These are phyloP conservation scores for Anarrhichthys ocellatus DNA, from an alignment of 2,113 vertebrate species.

Conservation along the genomic window DNA sequence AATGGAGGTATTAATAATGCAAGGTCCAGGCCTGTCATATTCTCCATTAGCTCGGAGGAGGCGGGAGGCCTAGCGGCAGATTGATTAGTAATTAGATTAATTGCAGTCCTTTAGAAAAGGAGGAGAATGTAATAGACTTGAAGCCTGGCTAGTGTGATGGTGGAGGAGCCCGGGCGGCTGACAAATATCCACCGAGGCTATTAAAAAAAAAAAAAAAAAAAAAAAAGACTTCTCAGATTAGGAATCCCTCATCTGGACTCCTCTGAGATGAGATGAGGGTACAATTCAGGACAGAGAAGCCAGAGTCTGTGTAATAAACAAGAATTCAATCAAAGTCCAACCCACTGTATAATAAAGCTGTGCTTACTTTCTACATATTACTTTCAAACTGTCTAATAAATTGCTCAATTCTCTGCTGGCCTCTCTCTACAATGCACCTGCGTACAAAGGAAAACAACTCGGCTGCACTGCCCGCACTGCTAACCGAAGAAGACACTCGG, in stretches of 20 bases:
- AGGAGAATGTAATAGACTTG: conserved; percentile 67
- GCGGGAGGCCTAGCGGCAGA: conserved; percentile 75
- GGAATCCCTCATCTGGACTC: not conserved
- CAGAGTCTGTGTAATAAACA: conserved; percentile 25
- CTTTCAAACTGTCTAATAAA: conserved; percentile 52
- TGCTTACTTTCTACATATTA: not conserved
- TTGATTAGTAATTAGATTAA: conserved; percentile 87
- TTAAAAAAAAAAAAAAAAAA: conserved; percentile 13
- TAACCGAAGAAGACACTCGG: conserved; percentile 12
- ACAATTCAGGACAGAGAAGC: conserved; percentile 5
- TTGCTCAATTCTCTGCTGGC: conserved; percentile 36
- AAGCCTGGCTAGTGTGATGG: conserved; percentile 18
- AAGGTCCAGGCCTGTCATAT: conserved; percentile 79
- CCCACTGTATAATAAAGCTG: not conserved
- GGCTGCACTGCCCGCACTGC: not conserved
- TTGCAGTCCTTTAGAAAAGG: conserved; percentile 68
- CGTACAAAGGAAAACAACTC: conserved; percentile 24
- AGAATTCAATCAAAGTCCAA: conserved; percentile 42
- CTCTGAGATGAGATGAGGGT: not conserved
- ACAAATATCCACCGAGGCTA: conserved; percentile 34
- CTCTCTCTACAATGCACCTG: conserved; percentile 30
- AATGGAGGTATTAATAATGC: conserved; percentile 87
- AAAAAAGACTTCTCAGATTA: conserved; percentile 18
- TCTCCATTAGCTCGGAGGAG: conserved; percentile 78
- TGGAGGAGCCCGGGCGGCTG: conserved; percentile 19